Evolutionary conservation across 2,797 vertebrate genomes (phyloP), one percentile per base, ranked within the genome.

Genomic region (Betta splendens): DNA sequence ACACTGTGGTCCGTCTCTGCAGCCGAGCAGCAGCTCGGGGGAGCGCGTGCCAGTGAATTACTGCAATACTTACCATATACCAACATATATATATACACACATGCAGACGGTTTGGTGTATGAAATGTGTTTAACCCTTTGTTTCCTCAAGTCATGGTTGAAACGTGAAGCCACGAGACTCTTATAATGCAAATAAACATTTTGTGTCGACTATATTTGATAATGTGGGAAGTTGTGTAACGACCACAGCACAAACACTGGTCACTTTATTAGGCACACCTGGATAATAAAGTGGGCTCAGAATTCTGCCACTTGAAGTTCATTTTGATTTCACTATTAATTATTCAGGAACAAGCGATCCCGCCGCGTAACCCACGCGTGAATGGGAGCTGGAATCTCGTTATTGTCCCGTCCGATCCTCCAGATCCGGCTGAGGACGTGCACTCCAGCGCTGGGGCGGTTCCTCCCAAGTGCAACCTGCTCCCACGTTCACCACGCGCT

Each of bases 391-490:
- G 77, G 64, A 73, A 36, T 33, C 55, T 40, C 47, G 64, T 66
- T 75, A 72, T 78, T 72, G 80, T 76, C 74, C 87, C 66, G 81
- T 79, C 40, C 61, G 55, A 70, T 72, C 79, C 66, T 62, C 72
- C 68, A 56, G 46, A 68, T 57, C 69, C 74, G 37, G 62, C 59
- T 61, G 69, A 77, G 47, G 40, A 61, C 62, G 72, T 69, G 36
- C 72, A n/a, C n/a, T n/a, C n/a, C n/a, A n/a, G n/a, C n/a, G n/a
- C n/a, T n/a, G 36, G 48, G 51, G 57, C 13, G 36, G 74, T 64
- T 75, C 65, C 60, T 61, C 51, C 51, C 38, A 52, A 65, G 57
- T 21, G 33, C 48, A 64, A 75, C 60, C 71, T 69, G 51, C 78
- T 81, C 62, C 75, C 33, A 52, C 23, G 56, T 48, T 68, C 46